Conservation (phyloP, 1,140 invertebrate species). For the Dinothrombium tinctorium region DNA sequence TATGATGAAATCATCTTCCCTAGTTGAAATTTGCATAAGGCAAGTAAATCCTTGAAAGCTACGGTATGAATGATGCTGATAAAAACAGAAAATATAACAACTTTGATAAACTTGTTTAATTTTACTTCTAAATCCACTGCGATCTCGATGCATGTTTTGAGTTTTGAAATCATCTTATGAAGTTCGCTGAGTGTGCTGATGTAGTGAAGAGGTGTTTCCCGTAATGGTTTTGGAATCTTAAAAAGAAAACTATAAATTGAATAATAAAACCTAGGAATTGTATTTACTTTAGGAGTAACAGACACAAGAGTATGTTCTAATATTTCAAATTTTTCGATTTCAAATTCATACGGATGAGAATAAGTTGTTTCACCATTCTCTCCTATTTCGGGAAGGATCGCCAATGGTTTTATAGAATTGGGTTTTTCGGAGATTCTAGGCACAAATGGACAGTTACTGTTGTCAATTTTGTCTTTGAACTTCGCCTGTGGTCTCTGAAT, state of each 20-base stretch:
- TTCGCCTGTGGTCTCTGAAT: conserved; percentile 45
- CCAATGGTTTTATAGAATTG: conserved; percentile 56
- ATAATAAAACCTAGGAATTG: background rate
- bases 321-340: conserved; percentile 35
- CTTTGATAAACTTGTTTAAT: conserved; percentile 5
- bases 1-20: conserved; percentile 62
- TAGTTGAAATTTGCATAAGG: conserved; percentile 64
- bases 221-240: too few species aligned
- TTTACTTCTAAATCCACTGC: conserved; percentile 59
- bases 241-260: too few species aligned
- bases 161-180: conserved; percentile 34
- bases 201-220: conserved; percentile 4
- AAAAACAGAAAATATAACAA: conserved; percentile 6
- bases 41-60: conserved; percentile 49
- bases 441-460: conserved; percentile 43
- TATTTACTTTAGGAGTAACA: conserved; percentile 13
- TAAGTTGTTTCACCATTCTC: conserved; percentile 31
- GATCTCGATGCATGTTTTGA: conserved; percentile 40
- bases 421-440: conserved; percentile 66
- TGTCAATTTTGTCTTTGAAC: conserved; percentile 67
- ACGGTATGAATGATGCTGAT: conserved; percentile 52
- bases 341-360: conserved; percentile 69
- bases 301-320: conserved; percentile 14
- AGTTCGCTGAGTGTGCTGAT: conserved; percentile 27
- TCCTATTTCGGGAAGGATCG: conserved; percentile 37